A percentile compares a stretch with the other conserved stretches of the same genome.
Conservation (phyloP, 2,888 invertebrate species). For the Nemurella pictetii region DNA sequence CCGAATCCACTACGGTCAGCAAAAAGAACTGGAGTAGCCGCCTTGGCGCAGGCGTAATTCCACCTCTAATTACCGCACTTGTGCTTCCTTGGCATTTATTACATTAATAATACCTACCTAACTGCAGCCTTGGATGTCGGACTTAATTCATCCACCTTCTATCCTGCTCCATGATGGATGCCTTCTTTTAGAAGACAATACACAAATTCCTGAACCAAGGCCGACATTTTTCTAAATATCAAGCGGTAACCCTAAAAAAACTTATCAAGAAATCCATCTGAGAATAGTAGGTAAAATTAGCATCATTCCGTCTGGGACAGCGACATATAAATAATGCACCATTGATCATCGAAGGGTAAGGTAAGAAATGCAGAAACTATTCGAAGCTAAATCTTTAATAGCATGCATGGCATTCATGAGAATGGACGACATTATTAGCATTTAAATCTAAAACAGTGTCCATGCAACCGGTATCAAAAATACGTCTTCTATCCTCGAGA, state of each 20-base stretch:
- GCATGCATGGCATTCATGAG: too few species aligned
- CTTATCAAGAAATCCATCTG: background rate
- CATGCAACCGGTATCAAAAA: too few species aligned
- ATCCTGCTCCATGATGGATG: background rate
- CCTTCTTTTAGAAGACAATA: slow-evolving; percentile 17
- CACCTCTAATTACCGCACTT: background rate
- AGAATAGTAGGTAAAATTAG: slow-evolving; percentile 1
- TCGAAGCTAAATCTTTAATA: too few species aligned
- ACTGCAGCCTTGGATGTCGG: background rate
- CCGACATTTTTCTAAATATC: slow-evolving; percentile 19
- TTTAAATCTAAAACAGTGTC: too few species aligned
- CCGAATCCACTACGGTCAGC: background rate
- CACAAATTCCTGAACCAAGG: slow-evolving; percentile 3
- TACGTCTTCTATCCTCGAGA: too few species aligned
- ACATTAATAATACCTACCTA: background rate
- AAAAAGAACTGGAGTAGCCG: background rate
- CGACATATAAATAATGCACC: background rate
- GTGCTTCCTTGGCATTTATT: background rate
- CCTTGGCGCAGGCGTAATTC: background rate
- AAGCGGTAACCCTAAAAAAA: slow-evolving; percentile 17
- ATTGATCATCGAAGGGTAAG: background rate
- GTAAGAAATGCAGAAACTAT: background rate
- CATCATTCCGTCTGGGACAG: slow-evolving; percentile 4
- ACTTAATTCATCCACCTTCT: slow-evolving; percentile 11
- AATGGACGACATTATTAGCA: too few species aligned